A percentile compares a stretch with the other conserved stretches of the same genome.
Conservation (phyloP, 1,140 invertebrate genomes). For the Trachymyrmex cornetzi region DNA sequence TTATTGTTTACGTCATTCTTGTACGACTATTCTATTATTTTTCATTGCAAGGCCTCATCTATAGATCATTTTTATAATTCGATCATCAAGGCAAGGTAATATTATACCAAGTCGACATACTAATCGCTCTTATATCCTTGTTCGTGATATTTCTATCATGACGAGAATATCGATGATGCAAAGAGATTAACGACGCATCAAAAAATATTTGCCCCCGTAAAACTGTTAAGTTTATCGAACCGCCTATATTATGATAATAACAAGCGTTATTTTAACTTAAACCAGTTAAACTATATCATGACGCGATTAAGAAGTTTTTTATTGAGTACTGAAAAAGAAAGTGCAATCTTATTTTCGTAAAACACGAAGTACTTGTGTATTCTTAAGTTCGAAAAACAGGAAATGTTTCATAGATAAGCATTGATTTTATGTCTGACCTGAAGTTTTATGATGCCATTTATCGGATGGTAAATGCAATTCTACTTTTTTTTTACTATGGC, state of each 20-base stretch:
- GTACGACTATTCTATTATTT: constrained; percentile 29
- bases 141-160: constrained; percentile 1
- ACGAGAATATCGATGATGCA: neutral
- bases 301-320: constrained; percentile 20
- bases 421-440: constrained; percentile 8
- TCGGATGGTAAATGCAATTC: neutral
- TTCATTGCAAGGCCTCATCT: neutral
- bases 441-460: constrained; percentile 19
- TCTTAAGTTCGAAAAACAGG: constrained; percentile 9
- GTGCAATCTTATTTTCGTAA: constrained; percentile 37
- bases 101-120: neutral
- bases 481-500: neutral
- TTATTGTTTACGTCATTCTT: neutral
- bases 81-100: constrained; percentile 9
- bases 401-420: constrained; percentile 6
- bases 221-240: constrained; percentile 13
- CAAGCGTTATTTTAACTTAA: neutral
- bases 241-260: constrained; percentile 22
- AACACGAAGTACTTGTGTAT: constrained; percentile 20
- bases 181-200: neutral
- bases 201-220: neutral
- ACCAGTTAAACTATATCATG: neutral
- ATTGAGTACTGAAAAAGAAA: constrained; percentile 24
- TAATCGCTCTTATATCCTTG: constrained; percentile 21
- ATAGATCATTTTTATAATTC: neutral